Evolutionary conservation across 2,888 invertebrate species (phyloP).

Genomic region (Erebia aethiops): DNA sequence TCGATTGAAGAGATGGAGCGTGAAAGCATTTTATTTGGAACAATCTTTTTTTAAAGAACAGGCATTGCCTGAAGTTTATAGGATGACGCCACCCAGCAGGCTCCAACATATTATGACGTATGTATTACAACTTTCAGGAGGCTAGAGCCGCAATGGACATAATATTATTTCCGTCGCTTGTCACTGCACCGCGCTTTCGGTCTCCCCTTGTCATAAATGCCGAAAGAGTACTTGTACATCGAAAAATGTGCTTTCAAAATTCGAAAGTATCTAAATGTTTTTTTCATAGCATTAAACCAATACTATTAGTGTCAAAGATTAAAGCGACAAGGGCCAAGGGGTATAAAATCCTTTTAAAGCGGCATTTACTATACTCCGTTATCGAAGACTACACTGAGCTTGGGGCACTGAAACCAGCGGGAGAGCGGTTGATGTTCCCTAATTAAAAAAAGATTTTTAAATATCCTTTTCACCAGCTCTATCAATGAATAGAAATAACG

Average conservation of each 20-base stretch:
- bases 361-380: constrained; percentile 39
- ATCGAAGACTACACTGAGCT: constrained; percentile 35
- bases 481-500: no score
- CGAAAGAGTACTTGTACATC: not conserved
- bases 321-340: constrained; percentile 34
- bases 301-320: constrained; percentile 50
- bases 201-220: not conserved
- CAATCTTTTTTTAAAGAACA: no score
- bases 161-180: no score
- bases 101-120: no score
- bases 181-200: no score
- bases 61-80: no score
- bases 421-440: not conserved
- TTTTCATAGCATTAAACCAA: constrained; percentile 41
- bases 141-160: no score
- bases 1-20: no score
- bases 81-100: no score
- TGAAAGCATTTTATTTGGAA: no score
- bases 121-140: no score
- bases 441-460: not conserved
- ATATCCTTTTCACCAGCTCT: no score
- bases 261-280: constrained; percentile 23
- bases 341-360: constrained; percentile 43
- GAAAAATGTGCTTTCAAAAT: constrained; percentile 2
- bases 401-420: constrained; percentile 14